Percentiles rank a stretch among this genome's conserved stretches.
phyloP scores from a whole-genome alignment of 2,888 invertebrate genomes.

The Thyatira batis region DNA sequence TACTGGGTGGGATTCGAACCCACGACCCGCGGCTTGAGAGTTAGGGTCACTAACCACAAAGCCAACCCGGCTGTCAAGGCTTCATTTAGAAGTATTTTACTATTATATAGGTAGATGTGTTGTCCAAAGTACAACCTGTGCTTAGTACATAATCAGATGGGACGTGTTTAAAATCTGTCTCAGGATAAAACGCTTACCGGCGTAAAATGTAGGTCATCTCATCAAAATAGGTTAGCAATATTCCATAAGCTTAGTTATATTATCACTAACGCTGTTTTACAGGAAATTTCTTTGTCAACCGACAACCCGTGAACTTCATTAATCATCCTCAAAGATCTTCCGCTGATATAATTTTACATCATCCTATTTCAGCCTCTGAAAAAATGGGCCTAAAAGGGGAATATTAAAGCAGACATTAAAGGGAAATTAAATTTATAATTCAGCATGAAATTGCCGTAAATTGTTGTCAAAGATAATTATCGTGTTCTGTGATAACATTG shows the following conservation, averaged over 20 bases:
- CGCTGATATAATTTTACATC: background rate
- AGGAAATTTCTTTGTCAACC: slow-evolving; percentile 13
- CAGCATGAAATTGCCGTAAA: slow-evolving; percentile 16
- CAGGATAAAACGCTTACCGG: background rate
- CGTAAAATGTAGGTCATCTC: background rate
- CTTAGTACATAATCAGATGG: too few relatives aligned
- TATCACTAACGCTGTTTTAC: slow-evolving; percentile 12
- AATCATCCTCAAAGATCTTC: slow-evolving; percentile 17
- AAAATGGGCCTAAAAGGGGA: background rate
- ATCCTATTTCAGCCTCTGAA: background rate
- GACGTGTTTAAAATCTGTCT: too few relatives aligned
- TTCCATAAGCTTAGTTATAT: slow-evolving; percentile 12
- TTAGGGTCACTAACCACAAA: too few relatives aligned
- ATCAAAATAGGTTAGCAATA: background rate
- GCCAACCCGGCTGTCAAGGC: too few relatives aligned
- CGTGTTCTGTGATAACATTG: background rate
- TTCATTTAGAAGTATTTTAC: too few relatives aligned
- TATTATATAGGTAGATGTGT: too few relatives aligned
- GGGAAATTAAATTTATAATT: slow-evolving; percentile 29
- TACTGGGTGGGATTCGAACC: too few relatives aligned
- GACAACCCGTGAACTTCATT: slow-evolving; percentile 21
- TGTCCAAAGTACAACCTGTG: too few relatives aligned
- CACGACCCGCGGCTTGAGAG: too few relatives aligned
- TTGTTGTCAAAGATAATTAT: background rate
- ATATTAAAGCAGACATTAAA: slow-evolving; percentile 2